Percentiles rank a stretch among this genome's conserved stretches.
Evolutionary conservation across 2,888 invertebrate genomes (phyloP).

Genomic region (Phengaris alcon): DNA sequence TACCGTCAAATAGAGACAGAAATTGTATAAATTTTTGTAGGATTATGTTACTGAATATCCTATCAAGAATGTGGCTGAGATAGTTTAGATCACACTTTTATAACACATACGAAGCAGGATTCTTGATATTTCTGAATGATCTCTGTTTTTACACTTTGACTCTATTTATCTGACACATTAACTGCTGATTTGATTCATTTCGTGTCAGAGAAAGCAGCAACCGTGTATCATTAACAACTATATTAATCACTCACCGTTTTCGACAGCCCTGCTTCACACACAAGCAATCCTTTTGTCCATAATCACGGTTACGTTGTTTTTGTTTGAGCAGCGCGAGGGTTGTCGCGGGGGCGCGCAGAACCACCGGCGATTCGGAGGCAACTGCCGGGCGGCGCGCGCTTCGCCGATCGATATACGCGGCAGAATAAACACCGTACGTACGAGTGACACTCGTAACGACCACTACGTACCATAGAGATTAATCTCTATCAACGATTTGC

Average conservation of each 20-base stretch:
- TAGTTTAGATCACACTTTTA: no score
- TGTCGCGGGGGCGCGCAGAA: conserved; percentile 57
- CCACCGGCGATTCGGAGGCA: conserved; percentile 50
- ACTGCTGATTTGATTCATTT: conserved; percentile 7
- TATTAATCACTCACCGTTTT: neutral
- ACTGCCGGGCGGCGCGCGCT: conserved; percentile 69
- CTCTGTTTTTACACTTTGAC: neutral
- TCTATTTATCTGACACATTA: neutral
- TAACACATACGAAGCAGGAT: neutral
- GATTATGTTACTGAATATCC: neutral
- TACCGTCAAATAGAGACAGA: neutral
- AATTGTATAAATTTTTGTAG: neutral
- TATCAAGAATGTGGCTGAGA: neutral
- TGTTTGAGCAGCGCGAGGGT: conserved; percentile 55
- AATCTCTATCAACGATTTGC: neutral
- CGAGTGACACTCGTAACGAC: conserved; percentile 52
- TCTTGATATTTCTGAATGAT: neutral
- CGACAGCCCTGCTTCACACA: conserved; percentile 40
- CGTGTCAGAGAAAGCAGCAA: neutral
- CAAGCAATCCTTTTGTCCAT: conserved; percentile 39
- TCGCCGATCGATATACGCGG: conserved; percentile 74
- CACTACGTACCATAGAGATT: neutral
- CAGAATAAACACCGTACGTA: conserved; percentile 76
- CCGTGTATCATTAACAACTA: neutral
- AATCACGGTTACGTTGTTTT: conserved; percentile 22